phyloP scores from a whole-genome alignment of 1,140 invertebrate genomes.

The Drosophila quadrilineata region DNA sequence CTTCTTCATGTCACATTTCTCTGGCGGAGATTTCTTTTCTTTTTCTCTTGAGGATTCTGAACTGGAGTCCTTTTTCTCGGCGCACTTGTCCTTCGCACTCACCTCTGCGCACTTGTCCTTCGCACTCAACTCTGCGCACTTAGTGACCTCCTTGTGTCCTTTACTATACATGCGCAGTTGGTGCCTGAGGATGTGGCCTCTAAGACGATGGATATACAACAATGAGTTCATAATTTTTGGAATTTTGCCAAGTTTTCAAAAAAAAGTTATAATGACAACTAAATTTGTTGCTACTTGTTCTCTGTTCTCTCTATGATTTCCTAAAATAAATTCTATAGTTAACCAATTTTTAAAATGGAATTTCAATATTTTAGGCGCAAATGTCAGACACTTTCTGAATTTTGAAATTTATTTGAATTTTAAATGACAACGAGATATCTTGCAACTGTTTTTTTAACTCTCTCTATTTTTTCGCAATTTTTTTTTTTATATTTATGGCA shows the following conservation, averaged over 20 bases:
- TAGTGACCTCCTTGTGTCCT: slow-evolving; percentile 5
- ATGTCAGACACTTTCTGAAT: too few relatives aligned
- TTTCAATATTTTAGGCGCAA: too few relatives aligned
- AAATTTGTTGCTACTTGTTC: background rate
- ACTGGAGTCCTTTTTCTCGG: too few relatives aligned
- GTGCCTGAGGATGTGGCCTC: background rate
- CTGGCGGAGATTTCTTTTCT: background rate
- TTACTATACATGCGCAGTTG: background rate
- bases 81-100: background rate
- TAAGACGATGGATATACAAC: slow-evolving; percentile 14
- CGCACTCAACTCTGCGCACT: background rate
- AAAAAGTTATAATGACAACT: slow-evolving; percentile 20
- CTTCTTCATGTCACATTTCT: background rate
- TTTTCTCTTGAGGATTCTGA: too few relatives aligned
- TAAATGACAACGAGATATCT: too few relatives aligned
- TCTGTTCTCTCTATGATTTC: background rate
- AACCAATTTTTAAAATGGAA: too few relatives aligned
- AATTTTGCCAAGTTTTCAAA: slow-evolving; percentile 40
- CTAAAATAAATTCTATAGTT: too few relatives aligned
- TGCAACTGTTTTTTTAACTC: too few relatives aligned
- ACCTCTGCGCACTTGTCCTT: background rate
- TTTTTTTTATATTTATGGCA: too few relatives aligned
- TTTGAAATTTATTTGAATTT: too few relatives aligned
- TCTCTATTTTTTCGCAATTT: too few relatives aligned
- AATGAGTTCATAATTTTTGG: slow-evolving; percentile 55